Evolutionary conservation across 1,140 invertebrate genomes (phyloP).

Genomic region (Leptopilina clavipes): DNA sequence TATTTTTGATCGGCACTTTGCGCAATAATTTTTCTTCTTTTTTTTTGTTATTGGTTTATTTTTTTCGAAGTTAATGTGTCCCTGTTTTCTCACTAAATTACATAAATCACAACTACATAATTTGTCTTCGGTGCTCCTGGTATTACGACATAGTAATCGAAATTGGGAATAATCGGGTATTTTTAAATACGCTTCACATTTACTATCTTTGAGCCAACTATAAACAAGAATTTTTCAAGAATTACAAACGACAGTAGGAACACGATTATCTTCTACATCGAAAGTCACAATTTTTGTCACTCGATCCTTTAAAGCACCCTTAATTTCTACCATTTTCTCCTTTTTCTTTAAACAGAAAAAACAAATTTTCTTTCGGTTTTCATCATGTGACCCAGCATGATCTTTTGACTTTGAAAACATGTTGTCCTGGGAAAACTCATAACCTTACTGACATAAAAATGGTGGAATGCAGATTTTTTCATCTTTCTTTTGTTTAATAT

Average conservation of each 20-base stretch:
- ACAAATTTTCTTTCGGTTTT: too few species aligned
- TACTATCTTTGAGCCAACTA: not conserved
- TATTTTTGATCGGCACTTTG: conserved; percentile 7
- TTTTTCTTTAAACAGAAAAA: not conserved
- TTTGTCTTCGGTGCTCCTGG: not conserved
- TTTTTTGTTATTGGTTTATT: not conserved
- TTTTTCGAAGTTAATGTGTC: conserved; percentile 8
- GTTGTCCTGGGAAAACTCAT: too few species aligned
- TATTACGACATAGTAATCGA: not conserved
- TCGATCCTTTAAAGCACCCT: not conserved
- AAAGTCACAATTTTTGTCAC: not conserved
- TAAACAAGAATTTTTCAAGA: too few species aligned
- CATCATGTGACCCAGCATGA: too few species aligned
- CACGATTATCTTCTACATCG: too few species aligned
- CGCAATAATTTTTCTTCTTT: not conserved
- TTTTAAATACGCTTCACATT: not conserved
- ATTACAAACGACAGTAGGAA: too few species aligned
- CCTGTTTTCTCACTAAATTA: conserved; percentile 5
- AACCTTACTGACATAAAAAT: too few species aligned
- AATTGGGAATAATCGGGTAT: not conserved
- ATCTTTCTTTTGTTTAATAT: too few species aligned
- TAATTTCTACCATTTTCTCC: not conserved
- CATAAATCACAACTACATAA: conserved; percentile 12
- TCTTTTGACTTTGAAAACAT: too few species aligned
- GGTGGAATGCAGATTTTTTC: too few species aligned